Conservation (phyloP, 2,113 vertebrate species). For the Ciconia maguari region DNA sequence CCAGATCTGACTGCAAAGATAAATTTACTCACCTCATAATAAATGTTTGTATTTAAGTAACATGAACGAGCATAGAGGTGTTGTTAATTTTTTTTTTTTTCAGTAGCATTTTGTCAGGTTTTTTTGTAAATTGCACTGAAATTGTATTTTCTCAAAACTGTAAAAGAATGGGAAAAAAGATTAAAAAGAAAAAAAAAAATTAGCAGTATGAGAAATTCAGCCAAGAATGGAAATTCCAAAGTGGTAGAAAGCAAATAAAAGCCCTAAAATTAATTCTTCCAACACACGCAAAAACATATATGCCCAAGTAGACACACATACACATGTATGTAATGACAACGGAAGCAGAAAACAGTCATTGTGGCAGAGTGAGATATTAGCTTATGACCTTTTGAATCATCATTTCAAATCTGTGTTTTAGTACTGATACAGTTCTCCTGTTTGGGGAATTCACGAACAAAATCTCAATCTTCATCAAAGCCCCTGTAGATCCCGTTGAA, state of each 20-base stretch:
- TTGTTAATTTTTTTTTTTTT: not conserved
- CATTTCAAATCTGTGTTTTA: not conserved
- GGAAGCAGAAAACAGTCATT: not conserved
- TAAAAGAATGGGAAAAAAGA: not conserved
- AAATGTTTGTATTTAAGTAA: not conserved
- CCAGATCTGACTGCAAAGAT: not conserved
- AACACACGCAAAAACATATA: not conserved
- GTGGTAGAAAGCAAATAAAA: not conserved
- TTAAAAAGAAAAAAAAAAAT: no score
- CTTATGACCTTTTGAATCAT: not conserved
- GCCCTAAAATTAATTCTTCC: not conserved
- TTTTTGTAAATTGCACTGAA: not conserved
- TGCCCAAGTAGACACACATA: not conserved
- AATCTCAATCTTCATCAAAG: not conserved
- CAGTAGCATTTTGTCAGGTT: not conserved
- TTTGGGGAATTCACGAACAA: not conserved
- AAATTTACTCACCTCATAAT: not conserved
- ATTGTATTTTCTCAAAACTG: not conserved
- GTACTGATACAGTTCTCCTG: not conserved
- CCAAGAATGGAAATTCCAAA: not conserved
- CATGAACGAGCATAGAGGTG: not conserved
- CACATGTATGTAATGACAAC: accelerated
- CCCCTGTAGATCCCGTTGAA: not conserved
- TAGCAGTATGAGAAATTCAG: not conserved
- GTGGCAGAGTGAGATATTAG: not conserved